A percentile compares a stretch with the other conserved stretches of the same genome.
phyloP scores from a whole-genome alignment of 2,888 invertebrate species.

The Pristionchus fissidentatus region DNA sequence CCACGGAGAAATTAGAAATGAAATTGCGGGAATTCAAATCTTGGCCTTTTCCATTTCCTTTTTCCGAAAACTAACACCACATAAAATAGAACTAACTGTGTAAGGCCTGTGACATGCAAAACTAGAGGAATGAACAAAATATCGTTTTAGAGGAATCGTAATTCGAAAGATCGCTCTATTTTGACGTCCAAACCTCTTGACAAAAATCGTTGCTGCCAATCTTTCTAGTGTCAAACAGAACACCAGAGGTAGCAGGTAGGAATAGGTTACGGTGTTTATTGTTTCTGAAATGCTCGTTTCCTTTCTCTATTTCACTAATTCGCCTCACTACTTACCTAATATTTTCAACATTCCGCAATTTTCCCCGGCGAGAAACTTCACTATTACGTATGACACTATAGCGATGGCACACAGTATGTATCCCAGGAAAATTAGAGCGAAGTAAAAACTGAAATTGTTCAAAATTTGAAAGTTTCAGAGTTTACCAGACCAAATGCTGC shows the following conservation, averaged over 20 bases:
- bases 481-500: too few species aligned
- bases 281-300: background rate
- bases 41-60: too few species aligned
- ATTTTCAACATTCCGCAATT: background rate
- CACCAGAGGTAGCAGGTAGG: background rate
- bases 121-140: too few species aligned
- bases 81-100: too few species aligned
- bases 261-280: background rate
- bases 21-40: too few species aligned
- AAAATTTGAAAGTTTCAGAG: background rate
- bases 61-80: too few species aligned
- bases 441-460: background rate
- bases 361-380: background rate
- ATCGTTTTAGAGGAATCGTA: too few species aligned
- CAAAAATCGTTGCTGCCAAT: background rate
- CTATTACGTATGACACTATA: background rate
- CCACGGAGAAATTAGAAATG: background rate
- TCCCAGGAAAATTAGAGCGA: background rate
- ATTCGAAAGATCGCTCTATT: too few species aligned
- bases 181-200: too few species aligned
- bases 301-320: background rate
- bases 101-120: too few species aligned
- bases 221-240: background rate
- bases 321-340: background rate
- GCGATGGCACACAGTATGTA: background rate